phyloP scores from a whole-genome alignment of 2,888 invertebrate genomes.

The Ernsta delagoae region DNA sequence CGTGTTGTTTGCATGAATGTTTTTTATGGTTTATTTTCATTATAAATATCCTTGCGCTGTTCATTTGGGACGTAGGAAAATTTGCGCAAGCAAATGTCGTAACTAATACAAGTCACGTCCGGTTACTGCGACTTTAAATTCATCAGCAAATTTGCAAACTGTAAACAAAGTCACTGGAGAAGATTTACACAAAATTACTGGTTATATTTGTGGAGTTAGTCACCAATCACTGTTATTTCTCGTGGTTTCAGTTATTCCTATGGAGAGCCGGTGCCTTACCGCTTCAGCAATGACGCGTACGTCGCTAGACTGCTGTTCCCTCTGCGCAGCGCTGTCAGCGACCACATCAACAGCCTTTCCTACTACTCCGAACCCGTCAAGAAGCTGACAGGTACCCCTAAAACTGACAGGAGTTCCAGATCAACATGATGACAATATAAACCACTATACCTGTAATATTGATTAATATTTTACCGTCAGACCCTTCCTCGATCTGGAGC shows the following conservation, averaged over 20 bases:
- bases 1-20: constrained; percentile 60
- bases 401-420: neutral
- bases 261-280: constrained; percentile 83
- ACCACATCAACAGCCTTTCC: constrained; percentile 86
- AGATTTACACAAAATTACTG: constrained; percentile 2
- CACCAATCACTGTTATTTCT: neutral
- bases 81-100: constrained; percentile 22
- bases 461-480: constrained; percentile 23
- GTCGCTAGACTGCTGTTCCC: constrained; percentile 88
- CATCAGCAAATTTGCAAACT: constrained; percentile 16
- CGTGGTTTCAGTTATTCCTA: constrained; percentile 76
- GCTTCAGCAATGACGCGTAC: constrained; percentile 89
- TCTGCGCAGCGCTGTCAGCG: constrained; percentile 83
- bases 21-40: constrained; percentile 68
- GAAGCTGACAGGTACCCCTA: constrained; percentile 86
- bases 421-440: neutral
- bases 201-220: neutral
- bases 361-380: constrained; percentile 89
- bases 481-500: constrained; percentile 46
- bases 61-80: constrained; percentile 38
- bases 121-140: constrained; percentile 21
- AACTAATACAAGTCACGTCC: constrained; percentile 13
- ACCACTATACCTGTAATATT: neutral
- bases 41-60: constrained; percentile 45
- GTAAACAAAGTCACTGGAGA: constrained; percentile 21